These are phyloP conservation scores for Ondatra zibethicus DNA, from an alignment of 2,113 vertebrate species.

Conservation along the genomic window DNA sequence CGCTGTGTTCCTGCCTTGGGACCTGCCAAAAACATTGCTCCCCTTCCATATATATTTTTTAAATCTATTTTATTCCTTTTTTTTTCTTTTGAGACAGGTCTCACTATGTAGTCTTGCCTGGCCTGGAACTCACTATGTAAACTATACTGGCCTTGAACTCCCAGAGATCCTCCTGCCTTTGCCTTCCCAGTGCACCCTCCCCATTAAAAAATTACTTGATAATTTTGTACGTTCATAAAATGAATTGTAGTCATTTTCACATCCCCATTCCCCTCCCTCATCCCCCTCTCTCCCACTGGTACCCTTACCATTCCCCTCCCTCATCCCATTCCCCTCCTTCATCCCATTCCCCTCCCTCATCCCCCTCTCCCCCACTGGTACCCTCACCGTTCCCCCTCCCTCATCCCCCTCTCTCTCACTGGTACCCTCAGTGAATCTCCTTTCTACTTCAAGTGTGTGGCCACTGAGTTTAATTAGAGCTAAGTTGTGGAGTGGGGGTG, in stretches of 20 bases:
- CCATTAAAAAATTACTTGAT: neutral
- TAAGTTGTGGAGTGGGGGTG: neutral
- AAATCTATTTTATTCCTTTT: neutral
- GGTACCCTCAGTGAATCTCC: neutral
- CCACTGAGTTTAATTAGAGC: neutral
- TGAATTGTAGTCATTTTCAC: neutral
- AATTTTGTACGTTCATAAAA: neutral
- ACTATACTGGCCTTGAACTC: neutral
- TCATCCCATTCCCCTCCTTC: too few relatives aligned
- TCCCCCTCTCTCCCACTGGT: too few relatives aligned
- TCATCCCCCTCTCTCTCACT: neutral
- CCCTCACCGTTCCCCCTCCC: neutral
- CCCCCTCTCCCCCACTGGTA: too few relatives aligned
- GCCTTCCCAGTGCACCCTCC: neutral
- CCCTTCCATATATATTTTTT: neutral
- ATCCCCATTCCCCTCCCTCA: neutral
- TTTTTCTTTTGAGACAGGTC: neutral
- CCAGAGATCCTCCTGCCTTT: neutral
- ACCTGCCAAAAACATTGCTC: neutral
- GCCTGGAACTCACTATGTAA: neutral
- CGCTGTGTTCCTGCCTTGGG: slow-evolving; percentile 11
- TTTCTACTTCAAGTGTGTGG: neutral
- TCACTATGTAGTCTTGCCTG: neutral
- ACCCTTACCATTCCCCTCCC: too few relatives aligned
- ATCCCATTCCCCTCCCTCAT: too few relatives aligned